Evolutionary conservation across 2,888 invertebrate species (phyloP), one percentile per base, ranked within the genome.

Genomic region (Mesorhabditis belari): DNA sequence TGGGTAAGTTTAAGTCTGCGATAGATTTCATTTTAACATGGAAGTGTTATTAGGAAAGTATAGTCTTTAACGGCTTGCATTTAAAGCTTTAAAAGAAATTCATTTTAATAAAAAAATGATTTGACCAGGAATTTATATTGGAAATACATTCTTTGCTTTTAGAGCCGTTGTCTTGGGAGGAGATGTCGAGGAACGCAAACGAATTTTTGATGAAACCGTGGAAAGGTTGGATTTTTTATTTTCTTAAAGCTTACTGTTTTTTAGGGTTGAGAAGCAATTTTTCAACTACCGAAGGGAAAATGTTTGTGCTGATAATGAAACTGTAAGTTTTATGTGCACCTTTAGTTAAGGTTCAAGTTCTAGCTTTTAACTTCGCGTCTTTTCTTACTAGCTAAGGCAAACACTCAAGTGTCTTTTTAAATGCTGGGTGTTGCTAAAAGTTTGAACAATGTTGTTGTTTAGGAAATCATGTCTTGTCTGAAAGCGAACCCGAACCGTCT

Each of bases 191-290:
- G 76, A 77, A 53, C 69, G 74, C 60, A 77, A 77, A 67, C 72
- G 70, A 55, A 69, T 76, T 55, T 79, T 79, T 63, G 74, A 79
- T 23, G 77, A 79, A 17, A 76, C 77, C 6, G 79, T 76, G 17
- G 69, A 77, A 49, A 70, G 75, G 44, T 35, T 17, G n/a, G 12
- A n/a, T n/a, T 1, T 35, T n/a, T 35, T 17, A 35, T 17, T 35
- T n/a, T 17, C 12, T 35, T n/a, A 35, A 35, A 17, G 2, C n/a
- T 35, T 17, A n/a, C n/a, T 35, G 12, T n/a, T 35, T 35, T 35
- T 17, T 17, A 35, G 44, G 3, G 76, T 77, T 21, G 65, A 77
- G 57, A 67, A 79, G 57, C 73, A 75, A 58, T 79, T 77, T 62
- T 77, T 79, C 67, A 61, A 60, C 49, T 77, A 75, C 58, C 77